Conservation (phyloP, 2,797 vertebrate genomes). For the Dallia pectoralis region DNA sequence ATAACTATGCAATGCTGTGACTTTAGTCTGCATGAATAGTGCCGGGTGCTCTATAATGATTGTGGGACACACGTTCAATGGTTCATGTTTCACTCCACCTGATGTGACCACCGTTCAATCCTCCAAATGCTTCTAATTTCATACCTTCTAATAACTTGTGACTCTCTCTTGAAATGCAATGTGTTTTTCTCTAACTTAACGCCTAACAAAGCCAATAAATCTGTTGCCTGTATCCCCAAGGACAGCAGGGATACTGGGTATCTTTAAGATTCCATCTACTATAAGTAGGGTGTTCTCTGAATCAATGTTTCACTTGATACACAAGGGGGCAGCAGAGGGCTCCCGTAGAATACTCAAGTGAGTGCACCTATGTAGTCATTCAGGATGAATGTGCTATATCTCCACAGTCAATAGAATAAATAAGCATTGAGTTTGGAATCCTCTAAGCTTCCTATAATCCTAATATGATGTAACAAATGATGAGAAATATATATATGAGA, state of each 20-base stretch:
- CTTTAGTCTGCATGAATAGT: too few species aligned
- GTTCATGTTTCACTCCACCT: too few species aligned
- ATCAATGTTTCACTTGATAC: slow-evolving; percentile 19
- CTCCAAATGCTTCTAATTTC: background rate
- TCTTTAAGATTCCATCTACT: background rate
- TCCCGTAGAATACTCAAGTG: background rate
- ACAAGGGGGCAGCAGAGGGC: slow-evolving; percentile 55
- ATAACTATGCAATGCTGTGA: too few species aligned
- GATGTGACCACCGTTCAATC: too few species aligned
- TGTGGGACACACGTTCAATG: too few species aligned
- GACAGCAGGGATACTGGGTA: background rate
- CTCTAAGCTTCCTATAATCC: background rate
- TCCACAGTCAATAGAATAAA: background rate
- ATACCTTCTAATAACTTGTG: background rate
- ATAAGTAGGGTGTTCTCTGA: background rate
- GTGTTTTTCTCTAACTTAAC: background rate
- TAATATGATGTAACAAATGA: background rate
- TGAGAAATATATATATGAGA: background rate
- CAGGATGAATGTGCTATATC: background rate
- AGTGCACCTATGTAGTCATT: background rate
- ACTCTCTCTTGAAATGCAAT: background rate
- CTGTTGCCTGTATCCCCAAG: too few species aligned
- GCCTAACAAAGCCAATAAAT: background rate
- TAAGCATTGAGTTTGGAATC: background rate
- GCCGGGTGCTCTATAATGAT: too few species aligned